Evolutionary conservation across 1,140 invertebrate species (phyloP).

Genomic region (Sarcophaga peregrina): DNA sequence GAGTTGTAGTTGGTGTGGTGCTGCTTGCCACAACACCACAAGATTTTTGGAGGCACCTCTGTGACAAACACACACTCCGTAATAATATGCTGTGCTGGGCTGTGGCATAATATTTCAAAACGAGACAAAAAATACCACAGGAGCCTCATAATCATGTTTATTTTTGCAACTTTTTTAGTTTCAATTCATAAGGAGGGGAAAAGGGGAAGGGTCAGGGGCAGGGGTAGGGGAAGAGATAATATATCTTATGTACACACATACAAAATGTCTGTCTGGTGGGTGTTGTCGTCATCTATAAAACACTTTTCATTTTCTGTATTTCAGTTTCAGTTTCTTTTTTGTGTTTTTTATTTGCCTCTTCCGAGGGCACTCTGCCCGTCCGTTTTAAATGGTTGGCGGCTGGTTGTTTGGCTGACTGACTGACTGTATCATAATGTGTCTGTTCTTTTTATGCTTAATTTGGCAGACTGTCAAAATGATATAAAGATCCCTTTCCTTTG

Average conservation of each 20-base stretch:
- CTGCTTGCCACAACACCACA: neutral
- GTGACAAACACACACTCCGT: neutral
- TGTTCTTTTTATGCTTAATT: conserved; percentile 19
- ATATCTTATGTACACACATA: neutral
- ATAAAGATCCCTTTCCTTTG: neutral
- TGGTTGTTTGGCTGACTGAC: neutral
- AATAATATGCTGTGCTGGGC: neutral
- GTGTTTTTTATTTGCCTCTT: too few species aligned
- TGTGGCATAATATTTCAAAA: too few species aligned
- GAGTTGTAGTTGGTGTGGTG: neutral
- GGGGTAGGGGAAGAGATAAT: neutral
- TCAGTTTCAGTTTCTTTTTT: too few species aligned
- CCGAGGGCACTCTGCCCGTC: too few species aligned
- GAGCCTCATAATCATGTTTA: neutral
- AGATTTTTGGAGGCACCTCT: neutral
- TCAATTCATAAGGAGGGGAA: too few species aligned
- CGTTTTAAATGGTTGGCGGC: neutral
- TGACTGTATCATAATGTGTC: neutral
- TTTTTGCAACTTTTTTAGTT: conserved; percentile 3
- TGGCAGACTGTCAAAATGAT: conserved; percentile 24
- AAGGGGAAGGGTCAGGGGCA: too few species aligned
- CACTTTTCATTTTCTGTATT: neutral
- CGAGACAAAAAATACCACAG: too few species aligned
- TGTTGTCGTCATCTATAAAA: conserved; percentile 7
- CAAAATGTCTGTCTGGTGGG: neutral